Conservation (phyloP, 2,888 invertebrate species). For the Molorchus minor region DNA sequence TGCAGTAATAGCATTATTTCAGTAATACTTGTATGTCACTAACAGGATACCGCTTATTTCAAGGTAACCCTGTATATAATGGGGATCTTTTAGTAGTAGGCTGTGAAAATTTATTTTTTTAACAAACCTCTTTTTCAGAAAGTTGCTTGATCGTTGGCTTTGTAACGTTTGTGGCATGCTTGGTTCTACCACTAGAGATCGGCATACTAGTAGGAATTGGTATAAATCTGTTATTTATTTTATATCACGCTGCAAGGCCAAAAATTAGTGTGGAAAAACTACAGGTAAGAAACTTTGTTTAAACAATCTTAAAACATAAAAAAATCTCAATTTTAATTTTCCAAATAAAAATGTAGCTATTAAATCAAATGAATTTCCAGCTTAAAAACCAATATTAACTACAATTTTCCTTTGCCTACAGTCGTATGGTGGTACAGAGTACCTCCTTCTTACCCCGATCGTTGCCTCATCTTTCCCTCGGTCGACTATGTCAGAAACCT, state of each 20-base stretch:
- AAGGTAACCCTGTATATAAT: no score
- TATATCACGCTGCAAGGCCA: constrained; percentile 88
- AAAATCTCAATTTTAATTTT: no score
- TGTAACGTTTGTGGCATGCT: constrained; percentile 85
- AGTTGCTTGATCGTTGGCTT: constrained; percentile 86
- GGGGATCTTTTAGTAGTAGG: no score
- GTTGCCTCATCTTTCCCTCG: constrained; percentile 88
- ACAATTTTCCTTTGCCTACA: constrained; percentile 58
- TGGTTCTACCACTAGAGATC: constrained; percentile 83
- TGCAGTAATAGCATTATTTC: no score
- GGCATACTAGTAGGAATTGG: constrained; percentile 87
- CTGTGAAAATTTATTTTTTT: constrained; percentile 11
- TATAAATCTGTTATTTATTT: constrained; percentile 83
- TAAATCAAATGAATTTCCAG: no score
- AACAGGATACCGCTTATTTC: no score
- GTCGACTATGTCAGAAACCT: constrained; percentile 87
- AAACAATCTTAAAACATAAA: no score
- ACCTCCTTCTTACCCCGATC: constrained; percentile 84
- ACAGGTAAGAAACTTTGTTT: constrained; percentile 66
- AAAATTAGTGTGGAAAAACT: constrained; percentile 82
- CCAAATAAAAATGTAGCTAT: no score
- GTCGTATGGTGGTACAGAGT: constrained; percentile 75
- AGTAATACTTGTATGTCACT: no score
- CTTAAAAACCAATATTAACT: no score
- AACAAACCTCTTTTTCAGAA: no score